Evolutionary conservation across 2,888 invertebrate species (phyloP).

Genomic region (Parnassius orleans): DNA sequence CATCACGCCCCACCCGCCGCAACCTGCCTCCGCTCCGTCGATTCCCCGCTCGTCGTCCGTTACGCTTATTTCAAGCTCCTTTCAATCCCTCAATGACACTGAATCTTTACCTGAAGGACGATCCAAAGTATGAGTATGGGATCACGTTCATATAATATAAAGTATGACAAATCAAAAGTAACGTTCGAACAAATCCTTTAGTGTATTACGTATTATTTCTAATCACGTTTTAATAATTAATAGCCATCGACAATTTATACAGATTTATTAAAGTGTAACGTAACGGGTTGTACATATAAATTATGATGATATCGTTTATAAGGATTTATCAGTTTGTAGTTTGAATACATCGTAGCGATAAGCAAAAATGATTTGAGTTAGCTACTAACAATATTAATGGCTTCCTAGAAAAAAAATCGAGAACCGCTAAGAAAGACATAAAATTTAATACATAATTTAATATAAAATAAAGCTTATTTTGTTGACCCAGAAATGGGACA

Average conservation of each 20-base stretch:
- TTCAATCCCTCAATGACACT: slow-evolving; percentile 73
- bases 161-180: slow-evolving; percentile 6
- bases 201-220: not conserved
- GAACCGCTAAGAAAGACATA: too few relatives aligned
- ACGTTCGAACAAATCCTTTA: slow-evolving; percentile 6
- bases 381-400: not conserved
- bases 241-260: not conserved
- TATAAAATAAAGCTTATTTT: too few relatives aligned
- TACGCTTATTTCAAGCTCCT: slow-evolving; percentile 66
- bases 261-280: slow-evolving; percentile 2
- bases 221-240: not conserved
- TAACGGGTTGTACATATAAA: slow-evolving; percentile 5
- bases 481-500: too few relatives aligned
- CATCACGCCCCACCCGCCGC: slow-evolving; percentile 45
- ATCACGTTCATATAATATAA: slow-evolving; percentile 29
- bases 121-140: slow-evolving; percentile 36
- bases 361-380: slow-evolving; percentile 2
- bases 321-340: slow-evolving; percentile 8
- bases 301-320: not conserved
- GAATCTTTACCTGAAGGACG: slow-evolving; percentile 71
- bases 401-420: slow-evolving; percentile 1
- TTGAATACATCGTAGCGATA: slow-evolving; percentile 3
- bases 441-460: too few relatives aligned
- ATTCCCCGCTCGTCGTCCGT: slow-evolving; percentile 35
- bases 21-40: slow-evolving; percentile 32